Conservation (phyloP, 2,888 invertebrate species). For the Agrochola lota region DNA sequence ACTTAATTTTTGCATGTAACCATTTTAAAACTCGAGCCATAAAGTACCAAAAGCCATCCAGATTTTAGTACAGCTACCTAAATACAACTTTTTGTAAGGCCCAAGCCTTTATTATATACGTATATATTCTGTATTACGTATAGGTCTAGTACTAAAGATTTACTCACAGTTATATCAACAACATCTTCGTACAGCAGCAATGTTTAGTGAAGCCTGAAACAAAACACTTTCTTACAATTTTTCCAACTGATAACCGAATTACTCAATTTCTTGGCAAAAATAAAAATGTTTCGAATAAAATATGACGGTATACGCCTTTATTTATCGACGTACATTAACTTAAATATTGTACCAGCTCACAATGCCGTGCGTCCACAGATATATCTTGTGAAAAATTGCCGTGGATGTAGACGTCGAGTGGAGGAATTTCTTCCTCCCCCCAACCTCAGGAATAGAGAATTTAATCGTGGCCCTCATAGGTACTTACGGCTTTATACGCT, state of each 20-base stretch:
- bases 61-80: slow-evolving; percentile 17
- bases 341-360: slow-evolving; percentile 69
- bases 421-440: slow-evolving; percentile 76
- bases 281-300: slow-evolving; percentile 58
- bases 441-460: slow-evolving; percentile 78
- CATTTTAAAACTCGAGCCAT: slow-evolving; percentile 11
- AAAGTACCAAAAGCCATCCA: slow-evolving; percentile 24
- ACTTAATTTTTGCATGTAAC: not conserved
- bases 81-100: slow-evolving; percentile 12
- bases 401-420: slow-evolving; percentile 82
- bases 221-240: slow-evolving; percentile 58
- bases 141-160: slow-evolving; percentile 24
- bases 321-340: slow-evolving; percentile 68
- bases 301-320: slow-evolving; percentile 49
- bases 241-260: slow-evolving; percentile 50
- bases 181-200: slow-evolving; percentile 49
- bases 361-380: slow-evolving; percentile 64
- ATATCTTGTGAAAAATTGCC: slow-evolving; percentile 83
- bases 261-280: slow-evolving; percentile 59
- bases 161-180: slow-evolving; percentile 29
- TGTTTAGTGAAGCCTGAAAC: slow-evolving; percentile 62
- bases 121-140: slow-evolving; percentile 15
- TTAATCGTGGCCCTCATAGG: slow-evolving; percentile 79
- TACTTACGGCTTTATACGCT: slow-evolving; percentile 78
- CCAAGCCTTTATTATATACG: slow-evolving; percentile 13